Evolutionary conservation across 1,140 invertebrate species (phyloP), one percentile per base, ranked within the genome.

Genomic region (Hypothenemus hampei): DNA sequence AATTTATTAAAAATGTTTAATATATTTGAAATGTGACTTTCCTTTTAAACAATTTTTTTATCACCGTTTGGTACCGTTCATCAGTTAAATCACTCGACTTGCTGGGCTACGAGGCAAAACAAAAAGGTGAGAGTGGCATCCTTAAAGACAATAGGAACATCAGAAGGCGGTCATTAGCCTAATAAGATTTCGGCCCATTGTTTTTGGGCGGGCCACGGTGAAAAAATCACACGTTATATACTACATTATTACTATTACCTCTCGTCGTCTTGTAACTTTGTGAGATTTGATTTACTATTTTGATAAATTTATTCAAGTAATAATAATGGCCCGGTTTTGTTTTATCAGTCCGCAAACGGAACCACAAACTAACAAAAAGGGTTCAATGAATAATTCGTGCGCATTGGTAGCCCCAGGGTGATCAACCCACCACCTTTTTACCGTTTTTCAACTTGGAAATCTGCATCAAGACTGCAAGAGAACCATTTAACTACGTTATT

Each of bases 151-250:
- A 52, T 52, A 37, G 49, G n/a, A 46, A 46, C 41, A 55, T 44
- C 39, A 44, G 40, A 44, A 43, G 40, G 50, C 52, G 43, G 52
- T 55, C 43, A 47, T 55, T 55, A 55, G 52, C 33, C 43, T 55
- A 55, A 45, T 55, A 46, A 55, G 41, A 26, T 36, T n/a, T 33
- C 16, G 11, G 18, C 29, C 41, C 50, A 29, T 33, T 53, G 23
- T 29, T 53, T 53, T 53, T 36, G 50, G 41, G 24, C 40, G 35
- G 22, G 18, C 20, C 16, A 18, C n/a, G 24, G 35, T 51, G 48
- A 53, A 53, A 53, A 24, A 44, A 18, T 53, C 50, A 31, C 50
- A 53, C 50, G 50, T n/a, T n/a, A n/a, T n/a, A n/a, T n/a, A n/a
- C n/a, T n/a, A n/a, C n/a, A n/a, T n/a, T n/a, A n/a, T n/a, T n/a